phyloP scores from a whole-genome alignment of 2,888 invertebrate species.

The Erebia epiphron region DNA sequence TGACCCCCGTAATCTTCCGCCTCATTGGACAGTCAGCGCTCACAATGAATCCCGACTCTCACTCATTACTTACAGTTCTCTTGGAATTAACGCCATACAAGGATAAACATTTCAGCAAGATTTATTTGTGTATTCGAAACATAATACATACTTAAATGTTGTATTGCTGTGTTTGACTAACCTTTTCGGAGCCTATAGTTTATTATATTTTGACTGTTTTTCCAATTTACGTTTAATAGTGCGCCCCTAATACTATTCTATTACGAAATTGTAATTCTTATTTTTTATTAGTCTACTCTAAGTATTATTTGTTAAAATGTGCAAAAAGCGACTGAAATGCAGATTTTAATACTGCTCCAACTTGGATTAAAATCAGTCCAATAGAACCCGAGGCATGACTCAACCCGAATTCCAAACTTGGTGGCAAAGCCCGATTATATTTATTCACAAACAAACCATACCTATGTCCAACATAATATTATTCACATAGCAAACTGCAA shows the following conservation, averaged over 20 bases:
- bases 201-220: neutral
- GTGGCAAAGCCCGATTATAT: neutral
- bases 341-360: neutral
- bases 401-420: neutral
- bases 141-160: neutral
- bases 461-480: neutral
- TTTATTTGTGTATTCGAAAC: too few relatives aligned
- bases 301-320: too few relatives aligned
- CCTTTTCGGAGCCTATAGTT: neutral
- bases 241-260: too few relatives aligned
- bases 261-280: too few relatives aligned
- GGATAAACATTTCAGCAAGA: constrained; percentile 3
- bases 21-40: constrained; percentile 14
- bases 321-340: too few relatives aligned
- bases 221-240: too few relatives aligned
- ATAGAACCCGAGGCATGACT: neutral
- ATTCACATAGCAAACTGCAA: constrained; percentile 7
- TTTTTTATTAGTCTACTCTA: too few relatives aligned
- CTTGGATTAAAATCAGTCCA: neutral
- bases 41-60: constrained; percentile 9
- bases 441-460: neutral
- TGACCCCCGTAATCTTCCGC: constrained; percentile 14
- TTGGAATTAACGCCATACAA: neutral
- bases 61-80: constrained; percentile 12
- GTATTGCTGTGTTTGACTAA: neutral